Percentiles rank a stretch among this genome's conserved stretches.
Conservation (phyloP, 2,888 invertebrate genomes). For the Synergus gifuensis region DNA sequence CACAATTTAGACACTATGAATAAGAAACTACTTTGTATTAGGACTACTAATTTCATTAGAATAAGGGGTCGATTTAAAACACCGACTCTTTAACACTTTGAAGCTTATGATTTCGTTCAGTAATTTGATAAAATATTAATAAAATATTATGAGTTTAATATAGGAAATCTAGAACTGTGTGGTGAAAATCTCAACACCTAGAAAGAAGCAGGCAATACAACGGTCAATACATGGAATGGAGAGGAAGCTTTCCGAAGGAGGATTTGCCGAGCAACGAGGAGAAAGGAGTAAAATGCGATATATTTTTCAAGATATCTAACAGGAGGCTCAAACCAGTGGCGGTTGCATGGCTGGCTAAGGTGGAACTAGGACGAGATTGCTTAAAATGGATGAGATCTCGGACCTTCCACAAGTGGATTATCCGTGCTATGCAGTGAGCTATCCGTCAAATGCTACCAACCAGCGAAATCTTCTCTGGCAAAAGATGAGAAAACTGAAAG, state of each 20-base stretch:
- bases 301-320: conserved; percentile 65
- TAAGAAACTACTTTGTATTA: too few relatives aligned
- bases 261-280: conserved; percentile 47
- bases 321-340: conserved; percentile 60
- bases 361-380: conserved; percentile 65
- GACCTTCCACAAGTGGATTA: conserved; percentile 67
- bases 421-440: conserved; percentile 57
- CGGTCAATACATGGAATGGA: conserved; percentile 48
- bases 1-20: neutral
- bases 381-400: conserved; percentile 62
- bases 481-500: conserved; percentile 53
- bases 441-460: conserved; percentile 61
- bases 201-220: conserved; percentile 49
- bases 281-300: conserved; percentile 53
- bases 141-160: neutral
- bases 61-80: too few relatives aligned
- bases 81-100: too few relatives aligned
- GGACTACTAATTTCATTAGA: too few relatives aligned
- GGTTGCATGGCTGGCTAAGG: conserved; percentile 53
- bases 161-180: neutral
- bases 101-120: too few relatives aligned
- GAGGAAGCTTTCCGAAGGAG: conserved; percentile 48
- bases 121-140: too few relatives aligned
- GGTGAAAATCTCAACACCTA: neutral
- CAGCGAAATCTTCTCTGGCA: conserved; percentile 51